phyloP scores from a whole-genome alignment of 2,113 vertebrate genomes.

The Seriola dumerili region DNA sequence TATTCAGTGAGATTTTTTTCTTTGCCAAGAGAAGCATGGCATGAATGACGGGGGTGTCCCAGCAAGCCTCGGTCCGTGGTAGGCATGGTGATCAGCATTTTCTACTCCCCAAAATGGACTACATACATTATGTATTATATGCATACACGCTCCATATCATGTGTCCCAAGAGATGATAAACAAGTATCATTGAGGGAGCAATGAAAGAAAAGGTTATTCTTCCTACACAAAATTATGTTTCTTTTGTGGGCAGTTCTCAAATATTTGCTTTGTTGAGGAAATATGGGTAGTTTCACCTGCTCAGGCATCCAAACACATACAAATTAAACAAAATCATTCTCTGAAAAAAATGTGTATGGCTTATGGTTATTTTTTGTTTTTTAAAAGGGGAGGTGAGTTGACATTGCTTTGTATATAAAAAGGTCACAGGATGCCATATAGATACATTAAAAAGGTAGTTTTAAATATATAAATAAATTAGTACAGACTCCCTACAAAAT shows the following conservation, averaged over 20 bases:
- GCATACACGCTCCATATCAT: not conserved
- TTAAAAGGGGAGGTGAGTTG: too few relatives aligned
- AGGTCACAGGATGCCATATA: not conserved
- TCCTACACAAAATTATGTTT: not conserved
- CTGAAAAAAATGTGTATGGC: too few relatives aligned
- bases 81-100: not conserved
- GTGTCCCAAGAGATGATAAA: not conserved
- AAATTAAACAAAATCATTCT: not conserved
- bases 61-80: not conserved
- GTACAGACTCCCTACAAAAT: not conserved
- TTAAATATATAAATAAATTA: not conserved
- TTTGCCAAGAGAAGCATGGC: constrained; percentile 14
- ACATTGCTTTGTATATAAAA: not conserved
- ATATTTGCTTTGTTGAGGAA: not conserved
- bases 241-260: not conserved
- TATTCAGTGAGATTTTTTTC: constrained; percentile 26
- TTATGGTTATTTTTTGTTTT: too few relatives aligned
- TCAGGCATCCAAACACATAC: not conserved
- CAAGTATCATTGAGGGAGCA: not conserved
- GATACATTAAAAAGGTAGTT: not conserved
- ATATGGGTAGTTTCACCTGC: too few relatives aligned
- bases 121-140: not conserved
- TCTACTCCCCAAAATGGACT: constrained; percentile 2
- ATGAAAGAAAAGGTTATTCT: not conserved
- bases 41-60: constrained; percentile 4